Base-by-base conservation (phyloP, 2,797 vertebrate genomes). In the Anguilla obscura region DNA sequence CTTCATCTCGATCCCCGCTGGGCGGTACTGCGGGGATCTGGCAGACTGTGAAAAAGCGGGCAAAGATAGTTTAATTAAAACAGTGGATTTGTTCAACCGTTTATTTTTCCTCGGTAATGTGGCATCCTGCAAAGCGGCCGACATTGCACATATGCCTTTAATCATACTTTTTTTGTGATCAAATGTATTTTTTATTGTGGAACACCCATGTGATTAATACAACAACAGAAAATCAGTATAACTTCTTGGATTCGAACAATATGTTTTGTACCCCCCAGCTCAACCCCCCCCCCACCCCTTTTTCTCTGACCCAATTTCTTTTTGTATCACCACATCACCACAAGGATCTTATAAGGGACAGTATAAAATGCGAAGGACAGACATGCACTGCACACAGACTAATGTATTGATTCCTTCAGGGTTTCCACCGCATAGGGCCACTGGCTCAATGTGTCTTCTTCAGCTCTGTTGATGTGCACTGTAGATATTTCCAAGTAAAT, bases 51-150 rank as follows among this genome's bases (percentile, higher is more conserved):
- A 52, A 56, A 60, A 8, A 45, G 33, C n/a, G 54, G 52, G 84
- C 85, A 54, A 50, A n/a, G 58, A 63, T 40, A 45, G 48, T 40
- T 87, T 76, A 21, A 87, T 40, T 87, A 56, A 83, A 82, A 24
- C 52, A 52, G 16, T 54, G 45, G 30, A 60, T 85, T 76, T 66
- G 56, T 45, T 86, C 54, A 24, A 50, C 10, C 21, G 5, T 71
- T 27, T 12, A 40, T 18, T 79, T 50, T n/a, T n/a, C 56, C 86
- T 30, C 21, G 24, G 36, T 7, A 36, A 12, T 50, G 30, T 33
- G 56, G 30, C 14, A 60, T 71, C 10, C 66, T 8, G 16, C 1
- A 48, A 50, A 50, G 40, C 27, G 6, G 60, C 63, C 21, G 45
- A 52, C 21, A 9, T 83, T n/a, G 40, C 80, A 36, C 71, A 14